Evolutionary conservation across 1,140 invertebrate genomes (phyloP), one percentile per base, ranked within the genome.

Genomic region (Eueides isabella): DNA sequence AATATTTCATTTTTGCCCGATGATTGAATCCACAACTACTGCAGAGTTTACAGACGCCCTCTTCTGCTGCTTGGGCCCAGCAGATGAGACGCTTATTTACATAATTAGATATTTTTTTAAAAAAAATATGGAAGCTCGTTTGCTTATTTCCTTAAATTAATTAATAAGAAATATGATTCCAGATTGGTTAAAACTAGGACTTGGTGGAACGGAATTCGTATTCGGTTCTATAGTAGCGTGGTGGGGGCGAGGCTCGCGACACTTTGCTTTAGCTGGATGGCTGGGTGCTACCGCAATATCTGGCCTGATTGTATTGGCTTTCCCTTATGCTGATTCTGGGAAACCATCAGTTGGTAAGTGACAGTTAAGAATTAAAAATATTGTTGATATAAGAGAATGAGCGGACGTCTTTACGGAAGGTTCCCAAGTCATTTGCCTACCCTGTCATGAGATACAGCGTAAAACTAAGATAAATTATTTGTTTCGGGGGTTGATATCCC

Each of bases 111-210:
- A n/a, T n/a, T n/a, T n/a, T n/a, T n/a, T n/a, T n/a, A n/a, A n/a
- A n/a, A n/a, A n/a, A n/a, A n/a, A n/a, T n/a, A n/a, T n/a, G n/a
- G n/a, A n/a, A n/a, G n/a, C n/a, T n/a, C n/a, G n/a, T n/a, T n/a
- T n/a, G n/a, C n/a, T n/a, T n/a, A n/a, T n/a, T n/a, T n/a, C n/a
- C 35, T 35, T 38, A 38, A 38, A n/a, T n/a, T 5, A 16, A 38
- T 38, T 38, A 3, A 44, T 44, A 2, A 2, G 5, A 44, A 44
- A 19, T 26, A 26, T 55, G 30, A 63, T 63, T 85, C 11, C 81
- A 92, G 90, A 90, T 65, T 90, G 85, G 83, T 80, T 91, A 26
- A 76, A 78, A 29, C 55, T 91, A 1, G 88, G 86, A 6, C 67
- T 82, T 6, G 85, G 78, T 6, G 77, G 78, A 0, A 68, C 76